Evolutionary conservation across 2,113 vertebrate species (phyloP).

Genomic region (Promerops cafer): DNA sequence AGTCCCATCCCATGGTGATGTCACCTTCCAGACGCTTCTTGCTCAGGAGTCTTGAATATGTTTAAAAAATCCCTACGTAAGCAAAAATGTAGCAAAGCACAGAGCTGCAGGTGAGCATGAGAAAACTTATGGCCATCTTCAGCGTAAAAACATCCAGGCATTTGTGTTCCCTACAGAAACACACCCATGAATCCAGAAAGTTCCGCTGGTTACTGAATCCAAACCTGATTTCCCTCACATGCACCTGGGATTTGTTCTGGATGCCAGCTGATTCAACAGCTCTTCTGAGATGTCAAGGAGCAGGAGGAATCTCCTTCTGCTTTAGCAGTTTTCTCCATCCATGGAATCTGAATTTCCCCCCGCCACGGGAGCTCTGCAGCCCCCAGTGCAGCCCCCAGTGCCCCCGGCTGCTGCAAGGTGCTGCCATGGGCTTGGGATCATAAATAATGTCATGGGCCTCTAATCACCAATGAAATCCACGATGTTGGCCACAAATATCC

Average conservation of each 20-base stretch:
- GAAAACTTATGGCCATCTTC: neutral
- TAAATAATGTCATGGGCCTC: rapidly evolving
- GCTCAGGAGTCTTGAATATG: neutral
- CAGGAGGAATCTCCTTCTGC: neutral
- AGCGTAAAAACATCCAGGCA: neutral
- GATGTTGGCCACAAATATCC: neutral
- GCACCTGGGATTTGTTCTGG: neutral
- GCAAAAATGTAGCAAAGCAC: neutral
- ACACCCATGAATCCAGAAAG: neutral
- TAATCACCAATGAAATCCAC: neutral
- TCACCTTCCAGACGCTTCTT: neutral
- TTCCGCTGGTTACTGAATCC: neutral
- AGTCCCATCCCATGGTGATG: neutral
- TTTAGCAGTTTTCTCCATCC: neutral
- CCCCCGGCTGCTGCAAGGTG: rapidly evolving
- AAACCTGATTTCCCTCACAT: neutral
- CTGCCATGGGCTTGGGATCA: rapidly evolving
- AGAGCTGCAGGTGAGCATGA: neutral
- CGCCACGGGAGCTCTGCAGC: neutral
- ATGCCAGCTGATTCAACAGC: neutral
- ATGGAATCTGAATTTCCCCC: neutral
- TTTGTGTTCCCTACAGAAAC: neutral
- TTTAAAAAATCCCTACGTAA: neutral
- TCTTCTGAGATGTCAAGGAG: neutral
- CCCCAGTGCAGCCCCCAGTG: neutral